Base-by-base conservation (phyloP, 2,797 vertebrate genomes). In the Enoplosus armatus region DNA sequence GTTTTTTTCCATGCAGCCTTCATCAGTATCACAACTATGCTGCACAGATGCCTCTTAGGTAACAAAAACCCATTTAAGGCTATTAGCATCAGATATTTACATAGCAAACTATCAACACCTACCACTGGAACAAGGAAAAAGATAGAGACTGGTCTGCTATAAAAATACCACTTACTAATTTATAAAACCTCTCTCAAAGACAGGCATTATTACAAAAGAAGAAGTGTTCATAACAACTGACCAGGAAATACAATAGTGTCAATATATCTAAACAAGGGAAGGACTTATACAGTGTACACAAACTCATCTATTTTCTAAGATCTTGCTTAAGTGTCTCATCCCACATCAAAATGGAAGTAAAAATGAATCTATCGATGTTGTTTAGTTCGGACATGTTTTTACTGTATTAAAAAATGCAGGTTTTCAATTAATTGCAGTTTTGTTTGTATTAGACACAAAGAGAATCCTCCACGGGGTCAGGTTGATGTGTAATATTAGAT, bases 1-100 rank as follows among this genome's bases (percentile, higher is more conserved):
- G 9, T 53, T 83, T 55, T 73, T 15, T 64, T 75, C 54, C 65
- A 47, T 7, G 15, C 31, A 70, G 48, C 50, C n/a, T 45, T 76
- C 59, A 79, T 61, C 56, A 9, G 10, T 26, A 53, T 65, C 24
- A 75, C 9, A 66, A 10, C 51, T 31, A 16, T 29, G 56, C 33
- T 35, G 53, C 3, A 37, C 43, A 72, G n/a, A 66, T 53, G 65
- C 14, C 6, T 39, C 26, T 79, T 58, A 47, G 45, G 18, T 8
- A 51, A 24, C 37, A 66, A 68, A 63, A 31, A 69, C 0, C 12
- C 22, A 48, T 35, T 56, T n/a, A 51, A 59, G 51, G 22, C 51
- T 22, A 79, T 18, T 47, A 24, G 33, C 54, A 35, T 70, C 0
- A 1, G 24, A 16, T 61, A 20, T 71, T 71, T 18, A 72, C 27